Evolutionary conservation across 2,797 vertebrate species (phyloP).

Genomic region (Decapterus maruadsi): DNA sequence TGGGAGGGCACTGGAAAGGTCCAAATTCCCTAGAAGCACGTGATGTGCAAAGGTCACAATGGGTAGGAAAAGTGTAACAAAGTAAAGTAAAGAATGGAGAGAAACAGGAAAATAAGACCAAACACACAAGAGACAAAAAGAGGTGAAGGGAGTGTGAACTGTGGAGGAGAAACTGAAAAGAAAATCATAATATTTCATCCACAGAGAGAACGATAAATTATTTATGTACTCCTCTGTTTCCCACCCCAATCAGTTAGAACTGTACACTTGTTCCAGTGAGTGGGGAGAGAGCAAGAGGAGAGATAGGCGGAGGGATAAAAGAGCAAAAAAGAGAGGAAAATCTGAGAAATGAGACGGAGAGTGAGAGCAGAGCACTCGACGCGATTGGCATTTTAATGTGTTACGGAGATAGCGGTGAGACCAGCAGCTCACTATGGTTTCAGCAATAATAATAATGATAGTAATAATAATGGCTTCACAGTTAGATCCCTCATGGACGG

Average conservation of each 20-base stretch:
- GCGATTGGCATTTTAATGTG: constrained; percentile 73
- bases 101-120: constrained; percentile 25
- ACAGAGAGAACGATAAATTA: constrained; percentile 58
- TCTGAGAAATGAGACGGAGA: constrained; percentile 43
- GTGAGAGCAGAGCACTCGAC: constrained; percentile 46
- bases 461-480: constrained; percentile 64
- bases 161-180: constrained; percentile 18
- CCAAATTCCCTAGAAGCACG: constrained; percentile 9
- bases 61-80: neutral
- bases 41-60: constrained; percentile 19
- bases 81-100: constrained; percentile 16
- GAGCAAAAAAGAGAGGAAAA: constrained; percentile 41
- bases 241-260: constrained; percentile 44
- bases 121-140: constrained; percentile 9
- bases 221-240: constrained; percentile 66
- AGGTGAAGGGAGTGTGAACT: constrained; percentile 18
- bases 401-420: constrained; percentile 55
- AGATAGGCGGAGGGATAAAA: constrained; percentile 17
- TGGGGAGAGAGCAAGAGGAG: constrained; percentile 10
- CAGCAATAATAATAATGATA: constrained; percentile 54
- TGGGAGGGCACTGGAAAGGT: constrained; percentile 14
- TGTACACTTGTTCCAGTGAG: constrained; percentile 45
- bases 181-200: constrained; percentile 48
- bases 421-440: constrained; percentile 54
- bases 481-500: constrained; percentile 42